Conservation (phyloP, 2,888 invertebrate species). For the Pachymerium ferrugineum region DNA sequence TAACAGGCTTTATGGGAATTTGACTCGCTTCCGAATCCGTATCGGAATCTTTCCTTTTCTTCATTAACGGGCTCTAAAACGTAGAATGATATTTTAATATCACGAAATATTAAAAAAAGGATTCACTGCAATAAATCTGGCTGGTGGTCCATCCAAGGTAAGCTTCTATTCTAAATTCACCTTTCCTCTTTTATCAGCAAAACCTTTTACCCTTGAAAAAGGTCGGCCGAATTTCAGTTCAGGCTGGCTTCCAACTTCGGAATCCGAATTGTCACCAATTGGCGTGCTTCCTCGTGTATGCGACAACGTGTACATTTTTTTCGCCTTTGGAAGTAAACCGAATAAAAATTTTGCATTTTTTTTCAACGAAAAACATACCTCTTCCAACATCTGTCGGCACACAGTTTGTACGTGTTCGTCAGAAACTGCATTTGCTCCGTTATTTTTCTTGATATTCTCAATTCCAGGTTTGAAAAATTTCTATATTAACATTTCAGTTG, state of each 20-base stretch:
- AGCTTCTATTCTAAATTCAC: background rate
- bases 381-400: conserved; percentile 71
- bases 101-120: background rate
- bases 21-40: conserved; percentile 58
- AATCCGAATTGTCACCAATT: conserved; percentile 38
- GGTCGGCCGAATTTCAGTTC: conserved; percentile 41
- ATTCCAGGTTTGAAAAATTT: conserved; percentile 75
- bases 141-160: too few species aligned
- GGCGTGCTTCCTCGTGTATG: conserved; percentile 38
- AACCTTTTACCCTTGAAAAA: conserved; percentile 40
- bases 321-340: conserved; percentile 25
- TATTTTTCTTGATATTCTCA: conserved; percentile 67
- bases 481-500: conserved; percentile 47
- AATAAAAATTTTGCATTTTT: background rate
- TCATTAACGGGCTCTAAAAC: conserved; percentile 55
- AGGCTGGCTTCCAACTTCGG: conserved; percentile 41
- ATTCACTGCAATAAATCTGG: too few species aligned
- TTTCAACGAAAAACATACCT: conserved; percentile 51
- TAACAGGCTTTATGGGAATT: conserved; percentile 12
- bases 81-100: conserved; percentile 35
- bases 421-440: conserved; percentile 67
- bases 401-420: conserved; percentile 66
- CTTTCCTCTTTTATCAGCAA: background rate
- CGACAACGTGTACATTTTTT: conserved; percentile 34
- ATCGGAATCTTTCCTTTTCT: conserved; percentile 62